Evolutionary conservation across 1,140 invertebrate genomes (phyloP).

Genomic region (Papilio polyxenes): DNA sequence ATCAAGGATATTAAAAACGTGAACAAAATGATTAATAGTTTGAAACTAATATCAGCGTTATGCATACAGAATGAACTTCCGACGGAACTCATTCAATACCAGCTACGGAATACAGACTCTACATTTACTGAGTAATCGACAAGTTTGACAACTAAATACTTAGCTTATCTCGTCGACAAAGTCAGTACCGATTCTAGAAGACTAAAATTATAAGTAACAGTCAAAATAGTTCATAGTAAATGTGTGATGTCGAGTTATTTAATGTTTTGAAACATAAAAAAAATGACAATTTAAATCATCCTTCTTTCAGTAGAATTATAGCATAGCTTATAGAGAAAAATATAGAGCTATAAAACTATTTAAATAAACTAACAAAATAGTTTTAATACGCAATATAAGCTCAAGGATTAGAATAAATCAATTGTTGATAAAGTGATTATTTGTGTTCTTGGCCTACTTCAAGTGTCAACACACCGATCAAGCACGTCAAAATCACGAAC

Average conservation of each 20-base stretch:
- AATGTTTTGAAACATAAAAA: no score
- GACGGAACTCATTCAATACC: conserved; percentile 2
- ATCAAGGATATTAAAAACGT: conserved; percentile 25
- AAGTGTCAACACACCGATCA: conserved; percentile 7
- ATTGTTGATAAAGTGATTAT: not conserved
- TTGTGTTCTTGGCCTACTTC: not conserved
- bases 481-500: conserved; percentile 11
- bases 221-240: not conserved
- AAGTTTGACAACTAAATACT: not conserved
- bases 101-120: not conserved
- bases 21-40: conserved; percentile 17
- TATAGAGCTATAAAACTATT: no score
- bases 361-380: no score
- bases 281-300: no score
- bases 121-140: not conserved
- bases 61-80: conserved; percentile 21
- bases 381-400: not conserved
- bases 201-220: not conserved
- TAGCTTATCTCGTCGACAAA: not conserved
- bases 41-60: conserved; percentile 11
- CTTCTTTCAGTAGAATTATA: no score
- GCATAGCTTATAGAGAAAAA: no score
- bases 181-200: not conserved
- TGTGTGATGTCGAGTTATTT: no score
- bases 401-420: not conserved